A percentile compares a stretch with the other conserved stretches of the same genome.
Conservation (phyloP, 1,140 invertebrate genomes). For the Drosophila littoralis region DNA sequence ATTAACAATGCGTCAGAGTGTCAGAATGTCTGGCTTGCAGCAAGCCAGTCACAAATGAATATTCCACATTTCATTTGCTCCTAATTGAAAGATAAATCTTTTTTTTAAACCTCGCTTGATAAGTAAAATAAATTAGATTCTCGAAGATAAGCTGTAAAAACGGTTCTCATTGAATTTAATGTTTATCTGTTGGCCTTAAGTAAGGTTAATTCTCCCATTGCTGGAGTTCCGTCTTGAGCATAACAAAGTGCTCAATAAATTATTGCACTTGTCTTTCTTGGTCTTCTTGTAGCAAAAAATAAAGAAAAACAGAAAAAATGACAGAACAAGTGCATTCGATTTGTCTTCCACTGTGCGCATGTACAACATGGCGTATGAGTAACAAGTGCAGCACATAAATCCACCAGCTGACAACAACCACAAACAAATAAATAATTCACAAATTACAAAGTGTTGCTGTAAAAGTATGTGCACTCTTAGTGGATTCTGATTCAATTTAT, state of each 20-base stretch:
- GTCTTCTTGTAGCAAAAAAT: slow-evolving; percentile 30
- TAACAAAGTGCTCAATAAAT: slow-evolving; percentile 71
- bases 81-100: too few species aligned
- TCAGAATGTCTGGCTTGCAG: too few species aligned
- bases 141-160: too few species aligned
- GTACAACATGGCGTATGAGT: slow-evolving; percentile 69
- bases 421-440: slow-evolving; percentile 51
- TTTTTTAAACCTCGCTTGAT: too few species aligned
- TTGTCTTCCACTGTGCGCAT: slow-evolving; percentile 59
- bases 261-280: slow-evolving; percentile 41
- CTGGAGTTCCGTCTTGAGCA: slow-evolving; percentile 15
- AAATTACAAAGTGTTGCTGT: slow-evolving; percentile 24
- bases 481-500: not conserved
- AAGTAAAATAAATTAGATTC: too few species aligned
- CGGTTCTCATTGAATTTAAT: too few species aligned
- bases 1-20: too few species aligned
- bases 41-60: too few species aligned
- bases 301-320: not conserved
- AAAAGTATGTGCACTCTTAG: slow-evolving; percentile 26
- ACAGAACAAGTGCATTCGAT: slow-evolving; percentile 55
- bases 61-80: too few species aligned
- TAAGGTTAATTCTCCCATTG: not conserved
- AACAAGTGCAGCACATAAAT: slow-evolving; percentile 72
- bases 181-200: too few species aligned
- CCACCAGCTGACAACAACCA: slow-evolving; percentile 29